phyloP scores from a whole-genome alignment of 1,140 invertebrate genomes.

The Drosophila tsacasi region DNA sequence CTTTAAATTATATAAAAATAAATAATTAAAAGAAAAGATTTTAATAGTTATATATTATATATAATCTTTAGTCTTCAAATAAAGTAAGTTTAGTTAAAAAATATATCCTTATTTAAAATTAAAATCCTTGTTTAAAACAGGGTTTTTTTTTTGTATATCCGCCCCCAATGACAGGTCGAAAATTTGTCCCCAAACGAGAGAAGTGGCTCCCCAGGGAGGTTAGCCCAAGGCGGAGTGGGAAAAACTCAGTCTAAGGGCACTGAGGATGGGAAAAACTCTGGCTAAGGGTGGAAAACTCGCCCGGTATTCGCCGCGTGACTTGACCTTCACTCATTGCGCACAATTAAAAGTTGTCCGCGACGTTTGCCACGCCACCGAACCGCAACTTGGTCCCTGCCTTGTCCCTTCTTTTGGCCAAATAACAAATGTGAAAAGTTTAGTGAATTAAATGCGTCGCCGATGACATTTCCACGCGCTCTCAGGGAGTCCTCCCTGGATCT shows the following conservation, averaged over 20 bases:
- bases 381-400: constrained; percentile 31
- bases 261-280: not conserved
- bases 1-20: not conserved
- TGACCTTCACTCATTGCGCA: constrained; percentile 64
- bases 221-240: not conserved
- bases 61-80: not conserved
- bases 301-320: constrained; percentile 29
- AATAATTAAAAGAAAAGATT: not conserved
- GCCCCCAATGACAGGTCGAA: not conserved
- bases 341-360: constrained; percentile 73
- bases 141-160: not conserved
- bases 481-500: not conserved
- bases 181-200: constrained; percentile 13
- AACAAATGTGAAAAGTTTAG: constrained; percentile 76
- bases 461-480: constrained; percentile 37
- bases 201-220: constrained; percentile 39
- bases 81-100: not conserved
- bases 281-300: not conserved
- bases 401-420: constrained; percentile 29
- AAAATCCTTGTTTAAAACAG: not conserved
- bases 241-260: not conserved
- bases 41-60: not conserved
- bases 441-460: constrained; percentile 65
- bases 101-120: not conserved
- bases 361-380: constrained; percentile 32